Percentiles rank a stretch among this genome's conserved stretches.
Conservation (phyloP, 2,797 vertebrate species). For the Columba guinea region DNA sequence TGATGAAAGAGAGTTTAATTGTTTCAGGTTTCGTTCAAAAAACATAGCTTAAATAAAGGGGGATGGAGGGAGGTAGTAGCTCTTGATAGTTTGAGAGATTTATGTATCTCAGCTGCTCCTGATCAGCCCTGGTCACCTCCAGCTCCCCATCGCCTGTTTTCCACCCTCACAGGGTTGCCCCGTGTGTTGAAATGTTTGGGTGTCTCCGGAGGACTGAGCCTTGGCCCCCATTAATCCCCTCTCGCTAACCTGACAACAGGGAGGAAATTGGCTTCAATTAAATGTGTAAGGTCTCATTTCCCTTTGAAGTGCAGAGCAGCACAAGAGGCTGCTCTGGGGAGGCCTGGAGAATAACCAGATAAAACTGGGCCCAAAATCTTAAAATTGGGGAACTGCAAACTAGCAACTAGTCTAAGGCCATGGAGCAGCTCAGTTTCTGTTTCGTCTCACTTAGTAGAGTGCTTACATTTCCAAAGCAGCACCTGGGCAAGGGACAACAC, state of each 20-base stretch:
- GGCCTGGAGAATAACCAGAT: slow-evolving; percentile 29
- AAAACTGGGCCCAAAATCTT: neutral
- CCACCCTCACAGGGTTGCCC: slow-evolving; percentile 3
- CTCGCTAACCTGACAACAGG: slow-evolving; percentile 27
- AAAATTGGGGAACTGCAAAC: neutral
- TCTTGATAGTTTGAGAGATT: slow-evolving; percentile 21
- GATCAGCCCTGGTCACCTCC: slow-evolving; percentile 22
- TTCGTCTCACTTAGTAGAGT: neutral
- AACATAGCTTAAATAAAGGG: slow-evolving; percentile 1
- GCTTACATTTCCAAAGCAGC: neutral
- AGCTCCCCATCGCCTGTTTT: neutral
- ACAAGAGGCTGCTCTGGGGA: neutral
- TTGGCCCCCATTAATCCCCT: slow-evolving; percentile 48
- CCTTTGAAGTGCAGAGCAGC: slow-evolving; percentile 51
- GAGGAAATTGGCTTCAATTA: slow-evolving; percentile 70
- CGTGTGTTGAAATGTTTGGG: slow-evolving; percentile 44
- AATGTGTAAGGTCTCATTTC: slow-evolving; percentile 56
- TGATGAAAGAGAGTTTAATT: slow-evolving; percentile 56
- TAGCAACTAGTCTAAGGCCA: neutral
- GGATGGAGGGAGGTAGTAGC: neutral
- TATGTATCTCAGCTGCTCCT: slow-evolving; percentile 56
- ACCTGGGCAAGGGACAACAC: neutral
- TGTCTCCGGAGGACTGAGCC: slow-evolving; percentile 44
- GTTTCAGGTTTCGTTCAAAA: slow-evolving; percentile 41
- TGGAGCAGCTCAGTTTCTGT: neutral